Evolutionary conservation across 2,888 invertebrate genomes (phyloP), one percentile per base, ranked within the genome.

Genomic region (Clitarchus hookeri): DNA sequence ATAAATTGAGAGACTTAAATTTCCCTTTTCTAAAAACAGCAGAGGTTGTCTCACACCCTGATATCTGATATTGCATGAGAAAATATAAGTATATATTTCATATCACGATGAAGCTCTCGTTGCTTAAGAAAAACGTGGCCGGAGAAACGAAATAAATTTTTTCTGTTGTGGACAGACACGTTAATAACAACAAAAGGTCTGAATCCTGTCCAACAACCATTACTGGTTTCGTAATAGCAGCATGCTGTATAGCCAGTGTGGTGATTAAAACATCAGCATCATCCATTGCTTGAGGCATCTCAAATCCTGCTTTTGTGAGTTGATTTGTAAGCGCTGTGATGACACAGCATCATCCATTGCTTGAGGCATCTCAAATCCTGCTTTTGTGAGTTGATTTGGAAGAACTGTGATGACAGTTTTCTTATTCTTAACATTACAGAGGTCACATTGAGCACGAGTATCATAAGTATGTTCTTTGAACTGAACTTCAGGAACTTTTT

Each of bases 31-130:
- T 80, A 25, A 80, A 80, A 26, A 80, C 36, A 26, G 27, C 36
- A 36, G 13, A 80, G 80, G 80, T 80, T 26, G 80, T 19, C 9
- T 80, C 80, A 12, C 26, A 26, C 12, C 26, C 80, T 11, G 13
- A 80, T 19, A 80, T 80, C n/a, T n/a, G n/a, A n/a, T n/a, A n/a
- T n/a, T 80, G 80, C 80, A 80, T 26, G 80, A 80, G 26, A 80
- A 65, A 65, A 65, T 16, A 65, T 6, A 65, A 65, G 65, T 23
- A 65, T 6, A 65, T 65, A 6, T 65, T 23, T 65, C 6, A 65
- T 16, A 65, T 65, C 82, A 82, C 26, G 9, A 44, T 82, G 26
- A 44, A 82, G 27, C 82, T 82, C 23, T 4, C 82, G 82, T 82
- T 82, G 82, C 44, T 82, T 82, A 82, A 27, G 26, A 12, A 82